A percentile compares a stretch with the other conserved stretches of the same genome.
These are phyloP conservation scores for Aythya baeri DNA, from an alignment of 2,113 vertebrate genomes.

Conservation along the genomic window DNA sequence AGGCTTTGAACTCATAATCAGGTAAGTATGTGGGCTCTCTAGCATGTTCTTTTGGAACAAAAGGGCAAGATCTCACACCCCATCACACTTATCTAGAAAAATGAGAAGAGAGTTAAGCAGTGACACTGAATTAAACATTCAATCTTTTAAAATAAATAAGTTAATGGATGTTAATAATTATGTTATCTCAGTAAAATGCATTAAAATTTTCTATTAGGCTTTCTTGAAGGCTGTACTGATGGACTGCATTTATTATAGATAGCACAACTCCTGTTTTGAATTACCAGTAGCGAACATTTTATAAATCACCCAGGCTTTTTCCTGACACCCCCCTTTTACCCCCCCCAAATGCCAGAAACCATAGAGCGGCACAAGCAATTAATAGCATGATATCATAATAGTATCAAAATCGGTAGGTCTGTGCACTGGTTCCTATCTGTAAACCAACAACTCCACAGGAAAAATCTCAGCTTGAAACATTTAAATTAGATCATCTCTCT, in stretches of 20 bases:
- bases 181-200: constrained; percentile 46
- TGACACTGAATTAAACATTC: background rate
- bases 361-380: constrained; percentile 48
- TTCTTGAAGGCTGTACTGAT: constrained; percentile 10
- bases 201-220: constrained; percentile 36
- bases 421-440: constrained; percentile 32
- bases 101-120: constrained; percentile 2
- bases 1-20: constrained; percentile 55
- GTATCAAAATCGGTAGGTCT: constrained; percentile 30
- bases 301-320: background rate
- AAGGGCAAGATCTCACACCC: constrained; percentile 38
- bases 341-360: constrained; percentile 25
- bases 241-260: constrained; percentile 38
- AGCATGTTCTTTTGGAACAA: constrained; percentile 30
- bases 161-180: constrained; percentile 54
- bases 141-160: constrained; percentile 53
- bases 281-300: constrained; percentile 49
- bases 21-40: background rate
- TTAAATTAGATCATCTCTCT: constrained; percentile 66
- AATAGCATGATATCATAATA: constrained; percentile 48
- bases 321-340: background rate
- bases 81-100: constrained; percentile 47
- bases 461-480: constrained; percentile 63
- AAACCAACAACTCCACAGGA: constrained; percentile 57
- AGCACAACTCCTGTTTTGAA: constrained; percentile 46